phyloP scores from a whole-genome alignment of 2,113 vertebrate species.

The Xenus cinereus region DNA sequence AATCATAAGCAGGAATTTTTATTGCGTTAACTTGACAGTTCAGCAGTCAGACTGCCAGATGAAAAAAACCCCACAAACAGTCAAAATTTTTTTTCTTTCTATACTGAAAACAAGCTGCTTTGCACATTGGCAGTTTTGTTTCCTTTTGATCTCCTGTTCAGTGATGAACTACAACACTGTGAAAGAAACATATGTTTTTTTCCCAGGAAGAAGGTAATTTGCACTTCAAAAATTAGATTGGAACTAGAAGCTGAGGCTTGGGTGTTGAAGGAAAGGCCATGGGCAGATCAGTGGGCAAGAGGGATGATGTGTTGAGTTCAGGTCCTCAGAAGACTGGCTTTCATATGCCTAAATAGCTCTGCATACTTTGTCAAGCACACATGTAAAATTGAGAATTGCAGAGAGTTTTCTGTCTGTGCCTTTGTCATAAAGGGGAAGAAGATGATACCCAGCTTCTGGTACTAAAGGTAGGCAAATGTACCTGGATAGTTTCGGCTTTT shows the following conservation, averaged over 20 bases:
- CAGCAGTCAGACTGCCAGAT: neutral
- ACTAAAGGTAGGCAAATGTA: neutral
- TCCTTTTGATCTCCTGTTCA: neutral
- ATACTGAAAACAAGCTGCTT: neutral
- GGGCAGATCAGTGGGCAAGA: neutral
- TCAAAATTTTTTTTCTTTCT: neutral
- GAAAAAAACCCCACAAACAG: neutral
- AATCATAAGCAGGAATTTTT: neutral
- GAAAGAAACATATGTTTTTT: neutral
- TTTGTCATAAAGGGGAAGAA: neutral
- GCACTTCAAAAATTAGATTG: neutral
- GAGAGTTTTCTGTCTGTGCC: neutral
- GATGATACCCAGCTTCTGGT: neutral
- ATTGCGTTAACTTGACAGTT: neutral
- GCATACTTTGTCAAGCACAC: neutral
- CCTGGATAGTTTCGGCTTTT: neutral
- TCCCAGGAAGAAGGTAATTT: neutral
- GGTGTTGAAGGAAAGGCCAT: neutral
- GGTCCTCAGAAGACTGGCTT: neutral
- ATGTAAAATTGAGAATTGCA: neutral
- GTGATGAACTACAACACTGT: neutral
- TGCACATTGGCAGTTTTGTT: neutral
- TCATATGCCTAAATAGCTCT: neutral
- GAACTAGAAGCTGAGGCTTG: neutral
- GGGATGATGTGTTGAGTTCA: neutral